phyloP scores from a whole-genome alignment of 2,797 vertebrate genomes.

The Ataeniobius toweri region DNA sequence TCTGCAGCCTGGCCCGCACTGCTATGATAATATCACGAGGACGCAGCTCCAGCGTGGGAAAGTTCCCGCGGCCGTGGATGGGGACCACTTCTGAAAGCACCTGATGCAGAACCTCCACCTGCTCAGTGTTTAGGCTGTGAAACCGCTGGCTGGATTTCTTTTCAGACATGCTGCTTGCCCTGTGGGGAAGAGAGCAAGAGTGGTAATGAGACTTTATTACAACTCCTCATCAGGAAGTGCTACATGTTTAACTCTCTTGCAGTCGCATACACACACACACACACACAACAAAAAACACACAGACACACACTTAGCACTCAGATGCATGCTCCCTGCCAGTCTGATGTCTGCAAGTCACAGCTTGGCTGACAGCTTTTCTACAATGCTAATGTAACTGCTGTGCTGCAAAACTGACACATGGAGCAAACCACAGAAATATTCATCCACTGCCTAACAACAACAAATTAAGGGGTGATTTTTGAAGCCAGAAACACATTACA shows the following conservation, averaged over 20 bases:
- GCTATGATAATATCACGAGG: slow-evolving; percentile 91
- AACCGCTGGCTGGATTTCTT: slow-evolving; percentile 85
- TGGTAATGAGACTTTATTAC: slow-evolving; percentile 33
- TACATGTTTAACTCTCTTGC: slow-evolving; percentile 30
- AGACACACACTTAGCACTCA: slow-evolving; percentile 32
- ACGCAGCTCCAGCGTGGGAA: slow-evolving; percentile 94
- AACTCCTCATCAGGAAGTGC: slow-evolving; percentile 26
- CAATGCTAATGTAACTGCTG: slow-evolving; percentile 71
- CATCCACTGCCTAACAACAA: slow-evolving; percentile 24
- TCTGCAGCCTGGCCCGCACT: slow-evolving; percentile 86
- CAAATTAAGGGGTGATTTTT: slow-evolving; percentile 18
- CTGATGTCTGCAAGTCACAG: slow-evolving; percentile 70
- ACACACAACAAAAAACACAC: neutral
- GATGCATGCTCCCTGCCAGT: slow-evolving; percentile 50
- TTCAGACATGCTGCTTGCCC: slow-evolving; percentile 86
- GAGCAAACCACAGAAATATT: slow-evolving; percentile 45
- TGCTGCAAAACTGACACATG: slow-evolving; percentile 68
- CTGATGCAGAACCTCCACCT: slow-evolving; percentile 91
- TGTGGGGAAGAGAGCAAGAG: slow-evolving; percentile 31
- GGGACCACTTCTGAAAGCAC: slow-evolving; percentile 92
- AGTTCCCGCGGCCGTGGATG: slow-evolving; percentile 95
- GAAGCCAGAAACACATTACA: slow-evolving; percentile 24
- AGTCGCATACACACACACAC: neutral
- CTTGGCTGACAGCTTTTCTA: slow-evolving; percentile 76
- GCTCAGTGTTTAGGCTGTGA: slow-evolving; percentile 90